Evolutionary conservation across 2,888 invertebrate species (phyloP).

Genomic region (Cryptocheilus praepositus): DNA sequence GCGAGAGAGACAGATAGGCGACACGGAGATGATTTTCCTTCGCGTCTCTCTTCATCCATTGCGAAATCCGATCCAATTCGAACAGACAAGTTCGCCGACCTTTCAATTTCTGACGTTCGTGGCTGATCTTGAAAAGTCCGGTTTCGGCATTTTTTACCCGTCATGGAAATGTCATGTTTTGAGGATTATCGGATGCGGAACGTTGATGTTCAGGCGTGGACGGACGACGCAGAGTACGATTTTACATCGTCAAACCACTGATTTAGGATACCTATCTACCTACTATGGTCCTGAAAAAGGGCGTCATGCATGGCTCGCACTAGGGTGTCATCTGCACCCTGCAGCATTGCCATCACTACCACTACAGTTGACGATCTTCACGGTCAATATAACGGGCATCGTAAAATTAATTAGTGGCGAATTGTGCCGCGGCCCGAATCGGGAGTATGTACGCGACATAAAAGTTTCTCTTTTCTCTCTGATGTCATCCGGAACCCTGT

Average conservation of each 20-base stretch:
- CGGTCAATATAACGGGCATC: constrained; percentile 67
- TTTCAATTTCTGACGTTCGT: too few species aligned
- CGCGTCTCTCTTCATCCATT: constrained; percentile 39
- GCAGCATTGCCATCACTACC: constrained; percentile 12
- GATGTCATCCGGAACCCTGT: neutral
- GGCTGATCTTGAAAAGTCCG: too few species aligned
- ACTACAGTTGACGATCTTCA: constrained; percentile 58
- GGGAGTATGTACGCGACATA: constrained; percentile 3
- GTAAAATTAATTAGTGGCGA: constrained; percentile 69
- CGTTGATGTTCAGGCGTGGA: neutral
- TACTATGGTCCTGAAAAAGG: constrained; percentile 58
- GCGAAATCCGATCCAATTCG: constrained; percentile 44
- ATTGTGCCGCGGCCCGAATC: constrained; percentile 58
- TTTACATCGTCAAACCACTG: constrained; percentile 34
- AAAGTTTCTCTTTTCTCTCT: constrained; percentile 7
- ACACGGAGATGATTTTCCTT: constrained; percentile 42
- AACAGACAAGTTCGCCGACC: constrained; percentile 26
- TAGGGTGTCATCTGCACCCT: constrained; percentile 62
- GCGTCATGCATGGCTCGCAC: constrained; percentile 66
- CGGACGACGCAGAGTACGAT: constrained; percentile 1
- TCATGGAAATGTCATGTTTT: too few species aligned
- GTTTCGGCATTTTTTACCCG: too few species aligned
- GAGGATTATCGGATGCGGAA: too few species aligned
- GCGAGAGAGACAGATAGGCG: constrained; percentile 34
- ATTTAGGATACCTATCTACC: constrained; percentile 31